These are phyloP conservation scores for Tiphia femorata DNA, from an alignment of 2,888 invertebrate genomes.

Conservation along the genomic window DNA sequence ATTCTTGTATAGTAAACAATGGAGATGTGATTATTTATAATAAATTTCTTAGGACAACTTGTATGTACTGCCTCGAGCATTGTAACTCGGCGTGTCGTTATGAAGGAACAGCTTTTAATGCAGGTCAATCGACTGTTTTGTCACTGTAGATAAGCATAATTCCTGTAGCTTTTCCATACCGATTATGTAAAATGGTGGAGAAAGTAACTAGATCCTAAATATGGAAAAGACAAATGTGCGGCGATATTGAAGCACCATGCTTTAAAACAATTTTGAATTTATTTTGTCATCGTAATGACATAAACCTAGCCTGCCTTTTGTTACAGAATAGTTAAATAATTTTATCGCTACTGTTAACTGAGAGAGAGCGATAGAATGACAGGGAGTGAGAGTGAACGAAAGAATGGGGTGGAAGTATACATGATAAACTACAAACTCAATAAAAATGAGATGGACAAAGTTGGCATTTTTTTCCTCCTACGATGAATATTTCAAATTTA, in stretches of 20 bases:
- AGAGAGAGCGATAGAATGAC: constrained; percentile 39
- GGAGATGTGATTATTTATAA: constrained; percentile 60
- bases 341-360: constrained; percentile 48
- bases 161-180: not conserved
- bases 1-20: constrained; percentile 46
- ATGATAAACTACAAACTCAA: constrained; percentile 47
- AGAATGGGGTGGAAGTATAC: constrained; percentile 27
- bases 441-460: constrained; percentile 43
- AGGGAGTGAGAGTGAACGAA: constrained; percentile 37
- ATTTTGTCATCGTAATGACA: constrained; percentile 14
- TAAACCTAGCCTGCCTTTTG: constrained; percentile 43
- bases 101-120: not conserved
- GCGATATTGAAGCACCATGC: too few species aligned
- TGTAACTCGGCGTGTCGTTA: constrained; percentile 36
- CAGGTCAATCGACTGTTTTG: not conserved
- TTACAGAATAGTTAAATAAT: constrained; percentile 51
- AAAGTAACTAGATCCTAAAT: too few species aligned
- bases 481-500: too few species aligned
- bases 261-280: constrained; percentile 13
- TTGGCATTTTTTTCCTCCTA: constrained; percentile 15
- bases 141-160: not conserved
- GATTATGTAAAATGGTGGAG: too few species aligned
- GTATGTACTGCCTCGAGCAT: constrained; percentile 52
- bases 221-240: too few species aligned
- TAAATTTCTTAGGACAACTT: constrained; percentile 52